Percentiles rank a stretch among this genome's conserved stretches.
Evolutionary conservation across 2,888 invertebrate genomes (phyloP).

Genomic region (Anodontia alba): DNA sequence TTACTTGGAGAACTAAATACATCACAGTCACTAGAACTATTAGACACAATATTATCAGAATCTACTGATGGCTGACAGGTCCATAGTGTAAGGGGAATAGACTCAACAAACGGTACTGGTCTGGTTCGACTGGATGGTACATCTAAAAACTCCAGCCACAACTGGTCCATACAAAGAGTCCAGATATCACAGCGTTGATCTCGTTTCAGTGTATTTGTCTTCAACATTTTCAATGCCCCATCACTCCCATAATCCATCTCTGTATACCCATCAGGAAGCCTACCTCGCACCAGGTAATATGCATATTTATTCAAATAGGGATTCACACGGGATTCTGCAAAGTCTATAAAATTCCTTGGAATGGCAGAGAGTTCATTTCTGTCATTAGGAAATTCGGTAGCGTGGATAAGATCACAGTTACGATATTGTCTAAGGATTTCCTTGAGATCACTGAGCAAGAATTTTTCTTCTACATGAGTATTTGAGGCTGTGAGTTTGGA

Average conservation of each 20-base stretch:
- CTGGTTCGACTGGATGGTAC: conserved; percentile 88
- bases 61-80: conserved; percentile 38
- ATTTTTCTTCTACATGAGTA: conserved; percentile 87
- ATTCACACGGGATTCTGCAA: conserved; percentile 72
- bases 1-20: conserved; percentile 19
- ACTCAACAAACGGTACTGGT: conserved; percentile 85
- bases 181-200: conserved; percentile 91
- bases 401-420: conserved; percentile 89
- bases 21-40: conserved; percentile 11
- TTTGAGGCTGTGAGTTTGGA: conserved; percentile 91
- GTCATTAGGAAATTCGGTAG: conserved; percentile 74
- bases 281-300: conserved; percentile 56
- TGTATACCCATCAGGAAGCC: conserved; percentile 40
- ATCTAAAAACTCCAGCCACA: conserved; percentile 97
- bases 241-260: conserved; percentile 42
- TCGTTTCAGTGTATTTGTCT: conserved; percentile 77
- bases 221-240: conserved; percentile 55
- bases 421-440: conserved; percentile 92
- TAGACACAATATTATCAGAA: conserved; percentile 29
- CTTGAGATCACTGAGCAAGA: conserved; percentile 90
- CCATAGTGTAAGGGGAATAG: conserved; percentile 95
- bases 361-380: conserved; percentile 61
- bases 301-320: conserved; percentile 75
- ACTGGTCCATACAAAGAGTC: conserved; percentile 93
- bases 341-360: conserved; percentile 70